Evolutionary conservation across 2,888 invertebrate genomes (phyloP).

Genomic region (Mythimna loreyi): DNA sequence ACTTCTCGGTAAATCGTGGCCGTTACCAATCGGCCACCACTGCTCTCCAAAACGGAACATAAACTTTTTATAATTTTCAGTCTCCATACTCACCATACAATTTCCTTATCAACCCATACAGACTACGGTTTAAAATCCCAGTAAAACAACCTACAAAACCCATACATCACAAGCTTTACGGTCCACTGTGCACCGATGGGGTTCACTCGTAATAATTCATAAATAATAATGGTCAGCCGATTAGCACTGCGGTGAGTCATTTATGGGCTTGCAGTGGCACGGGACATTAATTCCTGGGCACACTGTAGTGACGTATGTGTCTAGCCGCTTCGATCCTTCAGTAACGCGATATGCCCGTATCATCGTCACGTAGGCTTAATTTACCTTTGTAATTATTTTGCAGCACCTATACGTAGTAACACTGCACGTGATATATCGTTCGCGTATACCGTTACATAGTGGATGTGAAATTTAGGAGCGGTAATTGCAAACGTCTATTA

Average conservation of each 20-base stretch:
- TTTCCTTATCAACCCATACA: not conserved
- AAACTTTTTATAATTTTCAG: too few relatives aligned
- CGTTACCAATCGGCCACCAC: too few relatives aligned
- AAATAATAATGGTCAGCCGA: constrained; percentile 75
- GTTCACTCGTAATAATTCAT: constrained; percentile 70
- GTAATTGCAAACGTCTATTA: not conserved
- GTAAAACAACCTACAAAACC: constrained; percentile 2
- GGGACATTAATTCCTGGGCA: constrained; percentile 77
- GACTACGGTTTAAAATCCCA: not conserved
- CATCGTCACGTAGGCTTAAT: constrained; percentile 46
- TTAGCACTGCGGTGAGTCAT: constrained; percentile 74
- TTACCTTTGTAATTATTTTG: constrained; percentile 30
- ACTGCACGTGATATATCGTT: not conserved
- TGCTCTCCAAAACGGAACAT: too few relatives aligned
- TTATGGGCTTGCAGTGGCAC: constrained; percentile 68
- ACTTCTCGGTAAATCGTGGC: too few relatives aligned
- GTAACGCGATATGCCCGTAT: constrained; percentile 42
- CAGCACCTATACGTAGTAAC: not conserved
- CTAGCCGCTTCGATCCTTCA: constrained; percentile 84
- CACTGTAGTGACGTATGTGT: constrained; percentile 81
- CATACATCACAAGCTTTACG: constrained; percentile 33
- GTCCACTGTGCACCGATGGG: constrained; percentile 44
- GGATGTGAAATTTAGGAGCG: not conserved
- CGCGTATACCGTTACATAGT: not conserved
- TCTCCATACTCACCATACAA: not conserved